phyloP scores from a whole-genome alignment of 2,888 invertebrate species.

The Nycteola revayana region DNA sequence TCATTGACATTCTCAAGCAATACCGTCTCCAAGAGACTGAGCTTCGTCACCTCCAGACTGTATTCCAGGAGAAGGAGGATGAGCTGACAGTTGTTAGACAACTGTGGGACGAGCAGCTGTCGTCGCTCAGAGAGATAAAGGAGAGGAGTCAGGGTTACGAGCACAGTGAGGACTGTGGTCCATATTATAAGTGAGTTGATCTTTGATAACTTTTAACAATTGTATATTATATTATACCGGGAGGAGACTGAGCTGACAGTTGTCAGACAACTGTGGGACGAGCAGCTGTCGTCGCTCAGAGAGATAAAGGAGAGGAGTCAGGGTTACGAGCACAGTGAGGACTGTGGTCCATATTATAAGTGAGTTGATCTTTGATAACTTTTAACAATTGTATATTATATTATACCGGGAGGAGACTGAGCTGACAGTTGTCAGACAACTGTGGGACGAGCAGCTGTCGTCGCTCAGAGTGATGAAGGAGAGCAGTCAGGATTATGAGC shows the following conservation, averaged over 20 bases:
- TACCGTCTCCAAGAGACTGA: conserved; percentile 41
- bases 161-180: conserved; percentile 32
- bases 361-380: no score
- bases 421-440: conserved; percentile 25
- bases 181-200: conserved; percentile 50
- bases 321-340: conserved; percentile 26
- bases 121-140: conserved; percentile 36
- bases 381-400: no score
- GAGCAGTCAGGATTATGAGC: conserved; percentile 14
- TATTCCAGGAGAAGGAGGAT: conserved; percentile 40
- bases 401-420: conserved; percentile 42
- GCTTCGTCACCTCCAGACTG: conserved; percentile 34
- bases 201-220: no score
- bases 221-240: conserved; percentile 31
- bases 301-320: conserved; percentile 26
- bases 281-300: conserved; percentile 36
- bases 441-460: conserved; percentile 48
- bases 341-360: conserved; percentile 42
- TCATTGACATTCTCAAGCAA: conserved; percentile 39
- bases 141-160: conserved; percentile 15
- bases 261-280: conserved; percentile 47
- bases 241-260: conserved; percentile 36
- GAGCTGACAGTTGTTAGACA: conserved; percentile 30
- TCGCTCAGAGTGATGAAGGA: conserved; percentile 38
- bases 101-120: conserved; percentile 49